phyloP scores from a whole-genome alignment of 2,113 vertebrate species.

The Merops nubicus region DNA sequence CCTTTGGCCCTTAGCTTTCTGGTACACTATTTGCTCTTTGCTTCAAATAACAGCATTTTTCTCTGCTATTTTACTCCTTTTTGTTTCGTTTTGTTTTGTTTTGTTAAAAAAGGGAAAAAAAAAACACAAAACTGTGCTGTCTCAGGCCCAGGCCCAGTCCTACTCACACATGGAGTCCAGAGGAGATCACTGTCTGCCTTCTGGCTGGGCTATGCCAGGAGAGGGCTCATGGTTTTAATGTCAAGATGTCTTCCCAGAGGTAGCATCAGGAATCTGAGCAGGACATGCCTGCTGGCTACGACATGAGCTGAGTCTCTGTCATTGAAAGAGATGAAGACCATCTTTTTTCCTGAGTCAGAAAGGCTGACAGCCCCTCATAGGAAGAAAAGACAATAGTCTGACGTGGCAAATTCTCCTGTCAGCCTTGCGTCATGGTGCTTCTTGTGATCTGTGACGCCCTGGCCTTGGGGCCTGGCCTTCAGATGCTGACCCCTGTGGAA shows the following conservation, averaged over 20 bases:
- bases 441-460: background rate
- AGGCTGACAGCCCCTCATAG: background rate
- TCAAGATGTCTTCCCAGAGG: background rate
- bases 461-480: background rate
- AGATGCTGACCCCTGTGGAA: accelerated
- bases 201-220: background rate
- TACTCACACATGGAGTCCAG: background rate
- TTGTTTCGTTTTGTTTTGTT: background rate
- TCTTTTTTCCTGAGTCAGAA: background rate
- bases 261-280: background rate
- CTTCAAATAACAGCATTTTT: background rate
- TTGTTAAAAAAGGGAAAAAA: background rate
- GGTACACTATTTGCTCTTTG: background rate
- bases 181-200: background rate
- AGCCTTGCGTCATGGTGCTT: background rate
- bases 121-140: background rate
- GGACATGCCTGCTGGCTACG: background rate
- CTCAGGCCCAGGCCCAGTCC: background rate
- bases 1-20: background rate
- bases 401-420: background rate
- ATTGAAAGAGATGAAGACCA: background rate
- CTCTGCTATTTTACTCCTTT: background rate
- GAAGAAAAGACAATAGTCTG: background rate
- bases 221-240: background rate
- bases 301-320: background rate